Evolutionary conservation across 1,140 invertebrate genomes (phyloP).

Genomic region (Penaeus japonicus): DNA sequence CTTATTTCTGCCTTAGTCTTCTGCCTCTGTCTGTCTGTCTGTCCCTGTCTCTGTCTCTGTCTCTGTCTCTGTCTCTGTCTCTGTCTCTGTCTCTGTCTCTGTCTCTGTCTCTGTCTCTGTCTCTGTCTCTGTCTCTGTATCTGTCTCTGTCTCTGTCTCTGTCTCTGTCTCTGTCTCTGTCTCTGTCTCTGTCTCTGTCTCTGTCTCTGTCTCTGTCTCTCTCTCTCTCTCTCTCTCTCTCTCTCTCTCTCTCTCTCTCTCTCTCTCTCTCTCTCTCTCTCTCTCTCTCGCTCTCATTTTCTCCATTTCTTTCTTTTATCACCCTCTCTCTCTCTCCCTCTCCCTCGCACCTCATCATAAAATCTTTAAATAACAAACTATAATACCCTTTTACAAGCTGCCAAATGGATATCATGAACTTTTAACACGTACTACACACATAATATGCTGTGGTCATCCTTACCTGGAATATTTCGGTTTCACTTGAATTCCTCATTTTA

Average conservation of each 20-base stretch:
- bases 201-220: not conserved
- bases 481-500: too few relatives aligned
- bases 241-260: conserved; percentile 3
- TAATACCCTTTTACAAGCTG: too few relatives aligned
- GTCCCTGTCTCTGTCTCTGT: not conserved
- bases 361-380: too few relatives aligned
- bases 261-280: not conserved
- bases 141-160: not conserved
- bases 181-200: not conserved
- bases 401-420: too few relatives aligned
- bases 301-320: not conserved
- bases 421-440: too few relatives aligned
- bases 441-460: too few relatives aligned
- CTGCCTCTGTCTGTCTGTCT: not conserved
- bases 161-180: not conserved
- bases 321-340: not conserved
- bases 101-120: not conserved
- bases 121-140: too few relatives aligned
- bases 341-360: too few relatives aligned
- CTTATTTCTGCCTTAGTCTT: not conserved
- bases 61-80: not conserved
- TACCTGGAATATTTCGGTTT: too few relatives aligned
- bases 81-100: not conserved
- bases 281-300: not conserved
- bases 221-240: not conserved